These are phyloP conservation scores for Beris morrisii DNA, from an alignment of 2,888 invertebrate species.

Conservation along the genomic window DNA sequence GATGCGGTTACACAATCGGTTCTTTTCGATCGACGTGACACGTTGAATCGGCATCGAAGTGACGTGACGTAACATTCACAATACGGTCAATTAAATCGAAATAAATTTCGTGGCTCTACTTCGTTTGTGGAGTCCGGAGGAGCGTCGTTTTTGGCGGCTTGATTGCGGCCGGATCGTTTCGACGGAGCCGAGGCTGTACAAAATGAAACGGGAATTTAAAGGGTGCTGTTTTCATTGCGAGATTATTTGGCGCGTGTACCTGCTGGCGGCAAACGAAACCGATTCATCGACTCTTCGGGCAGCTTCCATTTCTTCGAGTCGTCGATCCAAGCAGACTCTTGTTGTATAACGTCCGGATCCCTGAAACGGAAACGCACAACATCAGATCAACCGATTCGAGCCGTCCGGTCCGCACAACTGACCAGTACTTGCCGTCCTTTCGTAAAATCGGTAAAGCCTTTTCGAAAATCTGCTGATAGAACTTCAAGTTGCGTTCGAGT, in stretches of 20 bases:
- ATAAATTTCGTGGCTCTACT: no score
- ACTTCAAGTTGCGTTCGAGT: conserved; percentile 69
- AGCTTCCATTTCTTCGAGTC: conserved; percentile 71
- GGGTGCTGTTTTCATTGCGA: no score
- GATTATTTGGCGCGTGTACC: conserved; percentile 49
- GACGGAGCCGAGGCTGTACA: no score
- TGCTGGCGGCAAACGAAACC: conserved; percentile 71
- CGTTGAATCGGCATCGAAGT: no score
- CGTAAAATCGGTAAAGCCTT: conserved; percentile 70
- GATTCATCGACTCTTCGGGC: conserved; percentile 66
- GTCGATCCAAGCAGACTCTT: conserved; percentile 73
- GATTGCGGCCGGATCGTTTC: no score
- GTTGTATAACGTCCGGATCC: conserved; percentile 70
- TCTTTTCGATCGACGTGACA: no score
- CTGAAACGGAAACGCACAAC: conserved; percentile 47
- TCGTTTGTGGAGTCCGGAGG: no score
- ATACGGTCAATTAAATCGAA: no score
- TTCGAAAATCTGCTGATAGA: conserved; percentile 66
- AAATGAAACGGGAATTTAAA: no score
- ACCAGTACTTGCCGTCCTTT: conserved; percentile 74
- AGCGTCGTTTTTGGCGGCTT: no score
- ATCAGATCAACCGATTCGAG: background rate
- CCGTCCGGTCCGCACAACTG: conserved; percentile 39
- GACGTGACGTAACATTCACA: no score
- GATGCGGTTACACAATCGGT: no score